A percentile compares a stretch with the other conserved stretches of the same genome.
Conservation (phyloP, 2,113 vertebrate genomes). For the Periophthalmodon schlosseri region DNA sequence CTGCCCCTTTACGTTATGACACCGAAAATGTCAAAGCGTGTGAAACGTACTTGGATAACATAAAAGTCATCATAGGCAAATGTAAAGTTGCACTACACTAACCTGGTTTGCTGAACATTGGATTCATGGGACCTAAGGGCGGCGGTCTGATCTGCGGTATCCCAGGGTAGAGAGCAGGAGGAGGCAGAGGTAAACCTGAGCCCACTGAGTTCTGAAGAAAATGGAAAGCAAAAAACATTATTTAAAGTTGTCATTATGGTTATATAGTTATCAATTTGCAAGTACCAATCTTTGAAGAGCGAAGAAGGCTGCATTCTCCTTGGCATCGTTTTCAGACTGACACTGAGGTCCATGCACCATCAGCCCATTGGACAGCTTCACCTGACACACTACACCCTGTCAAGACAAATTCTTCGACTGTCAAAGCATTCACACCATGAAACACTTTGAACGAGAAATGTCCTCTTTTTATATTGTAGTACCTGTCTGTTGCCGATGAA, state of each 20-base stretch:
- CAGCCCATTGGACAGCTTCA: conserved; percentile 90
- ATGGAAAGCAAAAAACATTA: neutral
- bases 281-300: conserved; percentile 90
- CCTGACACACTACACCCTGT: conserved; percentile 90
- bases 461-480: neutral
- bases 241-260: neutral
- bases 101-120: conserved; percentile 73
- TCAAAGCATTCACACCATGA: neutral
- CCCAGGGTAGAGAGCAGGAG: conserved; percentile 83
- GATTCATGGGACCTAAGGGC: conserved; percentile 77
- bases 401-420: neutral
- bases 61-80: neutral
- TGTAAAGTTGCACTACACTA: conserved; percentile 1
- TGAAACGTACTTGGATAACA: neutral
- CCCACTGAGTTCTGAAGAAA: conserved; percentile 84
- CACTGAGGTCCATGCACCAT: conserved; percentile 90
- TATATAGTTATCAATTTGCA: neutral
- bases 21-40: neutral
- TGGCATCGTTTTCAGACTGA: conserved; percentile 90
- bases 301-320: conserved; percentile 91
- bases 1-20: no score
- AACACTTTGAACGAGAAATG: neutral
- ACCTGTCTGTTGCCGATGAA: conserved; percentile 90
- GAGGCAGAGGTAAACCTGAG: conserved; percentile 83
- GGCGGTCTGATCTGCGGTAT: conserved; percentile 80